Evolutionary conservation across 2,888 invertebrate species (phyloP), one percentile per base, ranked within the genome.

Genomic region (Netelia melanura): DNA sequence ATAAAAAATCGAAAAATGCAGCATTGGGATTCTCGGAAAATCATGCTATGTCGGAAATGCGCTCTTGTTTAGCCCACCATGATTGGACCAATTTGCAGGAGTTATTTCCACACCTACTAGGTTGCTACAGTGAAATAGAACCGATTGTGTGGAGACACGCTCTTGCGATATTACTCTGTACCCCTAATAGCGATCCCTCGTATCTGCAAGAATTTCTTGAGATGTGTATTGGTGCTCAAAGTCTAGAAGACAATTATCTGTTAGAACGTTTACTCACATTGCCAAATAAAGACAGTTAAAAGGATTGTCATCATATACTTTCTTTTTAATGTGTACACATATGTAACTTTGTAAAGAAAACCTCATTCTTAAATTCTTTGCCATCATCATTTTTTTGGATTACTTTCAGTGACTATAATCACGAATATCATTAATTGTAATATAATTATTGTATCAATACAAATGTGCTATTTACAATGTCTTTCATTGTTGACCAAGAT

Each of bases 401-500:
- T 85, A 82, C 76, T 84, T 81, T 80, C 74, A 78, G 67, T 83
- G 64, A 83, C 21, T 25, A 81, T 61, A 30, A 83, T 75, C 65
- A 84, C 75, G 75, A 77, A 76, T 81, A 81, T 81, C 84, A 83
- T 56, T 83, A 81, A 82, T 83, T 83, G 84, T 83, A 74, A 68
- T 83, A 64, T 79, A 85, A 86, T 78, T 82, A 83, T 77, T 84
- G 75, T 86, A 83, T 82, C 81, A 54, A 82, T 86, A 86, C 80
- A 88, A 84, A 86, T 83, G 81, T 87, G 85, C 87, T 88, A 88
- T 88, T 86, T 88, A 88, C 88, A 88, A 86, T 78, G 78, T 83
- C 79, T 86, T 68, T 86, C 80, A 68, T 84, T 44, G 65, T 86
- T 78, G 72, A 83, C 67, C 72, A 76, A 64, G 54, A 81, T 76